Evolutionary conservation across 1,140 invertebrate species (phyloP).

Genomic region (Cherax destructor): DNA sequence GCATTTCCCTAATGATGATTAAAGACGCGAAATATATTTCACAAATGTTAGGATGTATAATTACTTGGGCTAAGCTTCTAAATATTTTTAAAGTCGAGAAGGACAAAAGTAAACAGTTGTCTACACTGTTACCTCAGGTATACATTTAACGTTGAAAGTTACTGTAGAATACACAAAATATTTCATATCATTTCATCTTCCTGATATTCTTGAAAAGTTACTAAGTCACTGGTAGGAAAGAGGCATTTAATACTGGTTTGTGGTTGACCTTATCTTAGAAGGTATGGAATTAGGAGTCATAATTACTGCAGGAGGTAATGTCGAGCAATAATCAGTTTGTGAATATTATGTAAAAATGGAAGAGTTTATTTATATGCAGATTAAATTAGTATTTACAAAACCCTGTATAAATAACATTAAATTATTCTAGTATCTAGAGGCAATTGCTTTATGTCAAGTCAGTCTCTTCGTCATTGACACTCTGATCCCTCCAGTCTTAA

Average conservation of each 20-base stretch:
- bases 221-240: neutral
- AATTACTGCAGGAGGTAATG: neutral
- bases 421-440: neutral
- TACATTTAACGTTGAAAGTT: no score
- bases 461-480: neutral
- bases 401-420: constrained; percentile 1
- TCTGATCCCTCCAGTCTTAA: neutral
- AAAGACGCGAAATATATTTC: no score
- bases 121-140: no score
- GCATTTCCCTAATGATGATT: no score
- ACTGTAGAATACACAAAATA: no score
- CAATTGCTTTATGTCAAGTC: neutral
- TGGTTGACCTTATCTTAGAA: neutral
- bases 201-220: neutral
- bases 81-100: no score
- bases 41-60: no score
- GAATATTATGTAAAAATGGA: constrained; percentile 16
- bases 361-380: neutral
- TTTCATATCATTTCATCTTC: constrained; percentile 6
- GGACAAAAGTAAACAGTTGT: no score
- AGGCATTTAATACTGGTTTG: constrained; percentile 1
- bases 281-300: neutral
- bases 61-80: no score
- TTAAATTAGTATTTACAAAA: constrained; percentile 19
- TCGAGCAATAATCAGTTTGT: neutral